Base-by-base conservation (phyloP, 2,113 vertebrate species). In the Ia io region DNA sequence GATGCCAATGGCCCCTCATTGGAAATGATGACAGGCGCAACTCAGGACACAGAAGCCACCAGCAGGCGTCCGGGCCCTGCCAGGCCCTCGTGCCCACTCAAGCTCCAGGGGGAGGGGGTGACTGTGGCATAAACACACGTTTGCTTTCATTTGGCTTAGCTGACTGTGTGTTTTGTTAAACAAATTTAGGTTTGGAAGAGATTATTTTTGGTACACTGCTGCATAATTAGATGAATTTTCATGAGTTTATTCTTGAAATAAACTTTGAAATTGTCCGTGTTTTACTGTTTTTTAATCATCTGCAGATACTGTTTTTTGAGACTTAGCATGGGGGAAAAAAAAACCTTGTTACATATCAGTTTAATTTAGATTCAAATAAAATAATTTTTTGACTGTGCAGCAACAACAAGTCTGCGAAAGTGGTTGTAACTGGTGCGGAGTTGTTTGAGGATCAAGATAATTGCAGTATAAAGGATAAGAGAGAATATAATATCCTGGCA, bases 401-500 rank as follows among this genome's bases (percentile, higher is more conserved):
- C 97, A 98, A 97, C 93, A 98, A 97, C 91, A 97, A 98, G 95
- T 97, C 97, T 98, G 95, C 18, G 94, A 96, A 98, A 98, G 91
- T 97, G 85, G 97, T 97, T 96, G 79, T 97, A 98, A 96, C 97
- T 97, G 97, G 97, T 76, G 53, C 86, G 95, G 97, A 97, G 96
- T 97, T 98, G 97, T 98, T 98, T 98, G 95, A 97, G 96, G 97
- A 98, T 98, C 98, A 98, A 98, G 96, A 97, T 97, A 98, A 98
- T 98, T 98, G 98, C 79, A 96, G 97, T 97, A 97, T 96, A 97
- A 93, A 97, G 96, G 93, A 97, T 97, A 98, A 95, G 90, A 98
- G 79, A 97, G 97, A 98, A 97, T 98, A 98, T 93, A 98, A 98
- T 98, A 96, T 96, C 97, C 93, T 97, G 91, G 84, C 90, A 97